Evolutionary conservation across 2,888 invertebrate species (phyloP), one percentile per base, ranked within the genome.

Genomic region (Notocelia uddmanniana): DNA sequence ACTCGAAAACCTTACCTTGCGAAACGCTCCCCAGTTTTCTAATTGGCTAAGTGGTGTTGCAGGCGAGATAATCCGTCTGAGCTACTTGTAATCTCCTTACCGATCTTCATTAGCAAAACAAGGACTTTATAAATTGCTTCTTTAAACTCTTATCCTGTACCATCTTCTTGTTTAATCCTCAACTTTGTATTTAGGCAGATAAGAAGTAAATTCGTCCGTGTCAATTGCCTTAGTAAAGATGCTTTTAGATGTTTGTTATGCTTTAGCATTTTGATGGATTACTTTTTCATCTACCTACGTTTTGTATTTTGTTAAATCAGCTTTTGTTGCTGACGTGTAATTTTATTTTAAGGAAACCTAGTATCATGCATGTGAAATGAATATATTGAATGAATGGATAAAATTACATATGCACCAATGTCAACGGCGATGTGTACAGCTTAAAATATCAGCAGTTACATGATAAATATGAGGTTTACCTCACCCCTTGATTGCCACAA

Each of bases 81-180:
- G 64, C 23, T 54, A 54, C 64, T 64, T 54, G 31, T 64, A 54
- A 64, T 54, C 64, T 52, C 37, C 21, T 34, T 34, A 23, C 52
- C 11, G 37, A 64, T 64, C 64, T 64, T 54, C 64, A 64, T 64
- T 64, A 64, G n/a, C 64, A 64, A 37, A 54, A 64, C 64, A 54
- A 64, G 64, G 37, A 64, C 52, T 64, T 64, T n/a, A 21, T 15
- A 37, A 64, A 54, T 54, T n/a, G 37, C 52, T 54, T 54, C 6
- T 52, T 21, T 19, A 54, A 64, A 8, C 6, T 64, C 64, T 15
- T 52, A 37, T 64, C 50, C 34, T 63, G 19, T 19, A 23, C 21
- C 21, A 8, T 45, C 19, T 64, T 31, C 21, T 57, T 60, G 21
- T 60, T 26, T 6, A 0, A 52, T 34, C 34, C 13, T 48, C 26